Evolutionary conservation across 2,113 vertebrate genomes (phyloP).

Genomic region (Zosterops japonicus): DNA sequence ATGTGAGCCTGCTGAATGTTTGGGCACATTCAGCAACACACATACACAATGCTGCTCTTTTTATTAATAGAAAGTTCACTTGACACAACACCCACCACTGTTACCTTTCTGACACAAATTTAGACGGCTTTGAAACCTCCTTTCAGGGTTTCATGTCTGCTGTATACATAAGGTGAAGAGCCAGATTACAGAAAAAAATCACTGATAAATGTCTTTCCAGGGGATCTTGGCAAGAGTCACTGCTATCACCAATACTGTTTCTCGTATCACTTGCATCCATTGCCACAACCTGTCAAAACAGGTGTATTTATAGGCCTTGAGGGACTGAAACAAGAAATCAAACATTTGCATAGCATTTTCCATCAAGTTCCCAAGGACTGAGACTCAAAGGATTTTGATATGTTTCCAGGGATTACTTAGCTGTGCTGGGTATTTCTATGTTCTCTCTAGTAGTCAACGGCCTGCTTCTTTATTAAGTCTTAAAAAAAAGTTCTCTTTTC

Average conservation of each 20-base stretch:
- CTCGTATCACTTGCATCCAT: not conserved
- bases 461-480: not conserved
- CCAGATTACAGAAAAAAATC: not conserved
- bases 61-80: not conserved
- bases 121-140: not conserved
- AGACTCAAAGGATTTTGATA: not conserved
- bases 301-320: conserved; percentile 53
- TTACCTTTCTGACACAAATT: not conserved
- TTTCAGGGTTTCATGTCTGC: not conserved
- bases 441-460: not conserved
- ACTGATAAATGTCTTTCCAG: not conserved
- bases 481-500: not conserved
- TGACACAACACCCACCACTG: not conserved
- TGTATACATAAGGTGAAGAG: not conserved
- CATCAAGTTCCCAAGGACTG: not conserved
- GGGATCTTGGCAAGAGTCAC: not conserved
- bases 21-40: not conserved
- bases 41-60: not conserved
- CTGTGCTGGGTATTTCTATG: not conserved
- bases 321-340: conserved; percentile 10
- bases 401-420: conserved; percentile 20
- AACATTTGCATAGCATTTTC: not conserved
- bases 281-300: conserved; percentile 18
- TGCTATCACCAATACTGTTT: not conserved
- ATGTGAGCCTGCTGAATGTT: not conserved